A percentile compares a stretch with the other conserved stretches of the same genome.
Evolutionary conservation across 1,140 invertebrate genomes (phyloP).

Genomic region (Solen grandis): DNA sequence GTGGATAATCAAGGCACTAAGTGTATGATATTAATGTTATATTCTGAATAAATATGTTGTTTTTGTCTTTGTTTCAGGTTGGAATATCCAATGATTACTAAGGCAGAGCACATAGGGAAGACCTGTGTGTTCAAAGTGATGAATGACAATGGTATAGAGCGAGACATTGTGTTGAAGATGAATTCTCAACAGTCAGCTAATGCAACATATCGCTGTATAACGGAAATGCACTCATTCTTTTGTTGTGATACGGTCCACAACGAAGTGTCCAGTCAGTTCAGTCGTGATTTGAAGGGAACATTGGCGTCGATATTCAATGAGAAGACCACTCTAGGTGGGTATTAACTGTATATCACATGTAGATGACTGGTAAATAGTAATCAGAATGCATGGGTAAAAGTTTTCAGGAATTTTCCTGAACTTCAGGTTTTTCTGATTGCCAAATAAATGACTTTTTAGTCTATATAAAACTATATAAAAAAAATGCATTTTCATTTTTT

Average conservation of each 20-base stretch:
- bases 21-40: too few relatives aligned
- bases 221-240: slow-evolving; percentile 95
- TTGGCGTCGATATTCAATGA: slow-evolving; percentile 93
- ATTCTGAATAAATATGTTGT: too few relatives aligned
- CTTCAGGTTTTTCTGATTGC: too few relatives aligned
- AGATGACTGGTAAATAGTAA: too few relatives aligned
- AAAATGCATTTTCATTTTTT: too few relatives aligned
- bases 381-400: too few relatives aligned
- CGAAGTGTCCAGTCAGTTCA: slow-evolving; percentile 93
- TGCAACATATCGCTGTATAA: slow-evolving; percentile 92
- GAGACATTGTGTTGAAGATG: slow-evolving; percentile 88
- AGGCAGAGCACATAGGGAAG: slow-evolving; percentile 88
- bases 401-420: too few relatives aligned
- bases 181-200: slow-evolving; percentile 89
- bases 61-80: slow-evolving; percentile 86
- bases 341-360: too few relatives aligned
- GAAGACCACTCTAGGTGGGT: slow-evolving; percentile 87
- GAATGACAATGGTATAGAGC: slow-evolving; percentile 85
- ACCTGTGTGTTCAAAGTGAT: slow-evolving; percentile 86
- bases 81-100: slow-evolving; percentile 90
- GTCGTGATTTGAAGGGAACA: slow-evolving; percentile 94
- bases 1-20: too few relatives aligned
- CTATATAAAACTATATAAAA: too few relatives aligned
- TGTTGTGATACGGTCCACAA: slow-evolving; percentile 93
- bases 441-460: too few relatives aligned